These are phyloP conservation scores for Halcyon smyrnensis DNA, from an alignment of 2,797 vertebrate species.

Conservation along the genomic window DNA sequence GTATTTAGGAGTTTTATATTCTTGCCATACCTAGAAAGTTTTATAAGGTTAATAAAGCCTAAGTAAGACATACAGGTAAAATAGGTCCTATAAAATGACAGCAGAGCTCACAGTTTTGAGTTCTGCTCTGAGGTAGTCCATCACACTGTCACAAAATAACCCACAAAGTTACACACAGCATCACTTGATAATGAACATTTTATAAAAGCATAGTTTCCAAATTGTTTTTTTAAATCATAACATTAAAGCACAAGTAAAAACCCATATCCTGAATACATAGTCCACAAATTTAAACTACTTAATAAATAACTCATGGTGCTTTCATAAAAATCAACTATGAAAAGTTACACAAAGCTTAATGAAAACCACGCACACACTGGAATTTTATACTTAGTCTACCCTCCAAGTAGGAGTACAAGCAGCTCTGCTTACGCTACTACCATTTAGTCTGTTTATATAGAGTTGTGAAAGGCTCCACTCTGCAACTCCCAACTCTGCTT, in stretches of 20 bases:
- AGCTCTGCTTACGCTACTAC: not conserved
- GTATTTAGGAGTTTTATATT: not conserved
- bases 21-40: not conserved
- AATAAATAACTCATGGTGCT: conserved; percentile 35
- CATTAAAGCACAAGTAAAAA: conserved; percentile 5
- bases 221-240: not conserved
- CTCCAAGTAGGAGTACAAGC: not conserved
- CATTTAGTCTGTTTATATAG: not conserved
- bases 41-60: not conserved
- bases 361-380: not conserved
- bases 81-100: not conserved
- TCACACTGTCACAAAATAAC: not conserved
- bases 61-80: not conserved
- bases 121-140: not conserved
- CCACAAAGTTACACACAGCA: not conserved
- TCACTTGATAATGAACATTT: not conserved
- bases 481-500: not conserved
- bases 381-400: not conserved
- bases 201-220: not conserved
- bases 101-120: not conserved
- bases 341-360: conserved; percentile 27
- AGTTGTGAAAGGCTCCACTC: not conserved
- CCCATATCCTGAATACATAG: not conserved
- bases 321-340: not conserved
- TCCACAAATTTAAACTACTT: conserved; percentile 12